A percentile compares a stretch with the other conserved stretches of the same genome.
These are phyloP conservation scores for Microdon myrmicae DNA, from an alignment of 2,888 invertebrate genomes.

Conservation along the genomic window DNA sequence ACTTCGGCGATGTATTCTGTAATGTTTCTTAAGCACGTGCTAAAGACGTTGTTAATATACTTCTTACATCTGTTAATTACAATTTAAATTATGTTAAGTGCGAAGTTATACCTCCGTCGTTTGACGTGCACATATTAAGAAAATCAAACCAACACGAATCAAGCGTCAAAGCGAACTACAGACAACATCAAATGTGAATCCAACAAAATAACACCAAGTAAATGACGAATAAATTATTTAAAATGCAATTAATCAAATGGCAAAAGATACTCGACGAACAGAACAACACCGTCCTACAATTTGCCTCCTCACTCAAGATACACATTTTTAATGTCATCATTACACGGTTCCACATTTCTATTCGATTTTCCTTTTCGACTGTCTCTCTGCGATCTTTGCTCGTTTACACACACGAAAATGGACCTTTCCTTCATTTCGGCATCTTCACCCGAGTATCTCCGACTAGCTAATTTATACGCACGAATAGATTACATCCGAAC, in stretches of 20 bases:
- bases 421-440: neutral
- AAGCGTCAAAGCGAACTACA: slow-evolving; percentile 1
- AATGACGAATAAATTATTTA: slow-evolving; percentile 32
- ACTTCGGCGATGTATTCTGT: no score
- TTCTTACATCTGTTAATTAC: no score
- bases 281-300: slow-evolving; percentile 9
- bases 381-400: no score
- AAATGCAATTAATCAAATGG: slow-evolving; percentile 42
- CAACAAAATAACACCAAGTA: slow-evolving; percentile 2
- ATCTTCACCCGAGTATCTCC: neutral
- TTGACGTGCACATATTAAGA: slow-evolving; percentile 18
- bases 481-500: slow-evolving; percentile 14
- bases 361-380: slow-evolving; percentile 13
- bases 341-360: no score
- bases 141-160: slow-evolving; percentile 7
- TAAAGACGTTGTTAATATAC: no score
- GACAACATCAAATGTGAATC: no score
- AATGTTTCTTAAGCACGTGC: no score
- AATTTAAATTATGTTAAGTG: no score
- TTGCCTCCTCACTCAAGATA: slow-evolving; percentile 19
- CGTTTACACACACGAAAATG: neutral
- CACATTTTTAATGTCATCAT: slow-evolving; percentile 38
- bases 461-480: slow-evolving; percentile 15
- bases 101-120: no score
- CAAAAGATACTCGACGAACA: slow-evolving; percentile 8